These are phyloP conservation scores for Anodontia alba DNA, from an alignment of 2,888 invertebrate genomes.

Conservation along the genomic window DNA sequence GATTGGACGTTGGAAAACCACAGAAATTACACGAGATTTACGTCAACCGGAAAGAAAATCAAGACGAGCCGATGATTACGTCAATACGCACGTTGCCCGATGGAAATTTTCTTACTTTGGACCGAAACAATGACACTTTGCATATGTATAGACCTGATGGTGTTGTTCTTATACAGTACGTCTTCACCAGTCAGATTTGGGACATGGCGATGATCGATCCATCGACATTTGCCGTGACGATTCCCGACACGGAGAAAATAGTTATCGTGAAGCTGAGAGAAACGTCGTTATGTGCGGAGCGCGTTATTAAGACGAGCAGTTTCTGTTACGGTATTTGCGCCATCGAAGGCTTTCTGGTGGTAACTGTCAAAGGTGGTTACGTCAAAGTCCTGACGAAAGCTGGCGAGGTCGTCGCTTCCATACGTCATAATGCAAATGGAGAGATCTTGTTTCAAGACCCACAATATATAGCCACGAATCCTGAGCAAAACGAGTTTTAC, in stretches of 20 bases:
- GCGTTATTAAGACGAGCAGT: conserved; percentile 53
- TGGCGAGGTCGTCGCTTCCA: conserved; percentile 54
- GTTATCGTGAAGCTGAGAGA: conserved; percentile 55
- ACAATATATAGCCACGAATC: conserved; percentile 54
- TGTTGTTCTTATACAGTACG: conserved; percentile 48
- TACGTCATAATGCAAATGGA: conserved; percentile 50
- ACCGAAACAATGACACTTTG: conserved; percentile 56
- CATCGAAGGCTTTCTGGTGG: conserved; percentile 53
- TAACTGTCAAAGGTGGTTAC: conserved; percentile 58
- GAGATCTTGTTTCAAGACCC: conserved; percentile 55
- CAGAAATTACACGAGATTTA: conserved; percentile 52
- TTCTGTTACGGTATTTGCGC: conserved; percentile 54
- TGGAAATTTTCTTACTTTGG: conserved; percentile 52
- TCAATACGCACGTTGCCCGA: conserved; percentile 45
- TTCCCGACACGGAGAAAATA: conserved; percentile 59
- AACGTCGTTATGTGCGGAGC: conserved; percentile 47
- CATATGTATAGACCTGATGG: conserved; percentile 53
- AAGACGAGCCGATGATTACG: conserved; percentile 56
- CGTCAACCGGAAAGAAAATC: conserved; percentile 51
- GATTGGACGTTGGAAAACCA: neutral
- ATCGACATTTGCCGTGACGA: conserved; percentile 50
- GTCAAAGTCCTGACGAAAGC: conserved; percentile 57
- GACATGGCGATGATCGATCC: conserved; percentile 54
- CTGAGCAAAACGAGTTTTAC: conserved; percentile 53
- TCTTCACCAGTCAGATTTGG: conserved; percentile 60